phyloP scores from a whole-genome alignment of 2,113 vertebrate genomes.

The Bubo scandiacus region DNA sequence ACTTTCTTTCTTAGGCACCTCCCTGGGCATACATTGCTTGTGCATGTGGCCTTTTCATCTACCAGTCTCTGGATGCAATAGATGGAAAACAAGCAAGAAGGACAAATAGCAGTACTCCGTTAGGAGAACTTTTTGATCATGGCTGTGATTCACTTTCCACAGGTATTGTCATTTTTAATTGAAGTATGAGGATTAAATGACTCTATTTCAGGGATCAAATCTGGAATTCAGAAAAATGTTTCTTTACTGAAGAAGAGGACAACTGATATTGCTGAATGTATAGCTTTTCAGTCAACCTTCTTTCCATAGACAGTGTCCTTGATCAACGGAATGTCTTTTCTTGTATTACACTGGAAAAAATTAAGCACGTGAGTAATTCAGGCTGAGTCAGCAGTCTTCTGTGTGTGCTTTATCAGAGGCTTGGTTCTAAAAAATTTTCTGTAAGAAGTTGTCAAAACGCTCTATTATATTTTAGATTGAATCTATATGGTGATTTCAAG shows the following conservation, averaged over 20 bases:
- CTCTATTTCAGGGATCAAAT: neutral
- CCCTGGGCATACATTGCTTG: slow-evolving; percentile 95
- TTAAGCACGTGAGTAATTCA: neutral
- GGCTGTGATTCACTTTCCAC: slow-evolving; percentile 98
- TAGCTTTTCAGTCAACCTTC: neutral
- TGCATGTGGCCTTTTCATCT: slow-evolving; percentile 93
- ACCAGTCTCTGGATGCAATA: slow-evolving; percentile 97
- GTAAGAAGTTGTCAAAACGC: neutral
- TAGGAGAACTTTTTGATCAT: slow-evolving; percentile 98
- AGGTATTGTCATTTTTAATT: slow-evolving; percentile 73
- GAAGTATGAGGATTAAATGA: neutral
- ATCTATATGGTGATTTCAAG: neutral
- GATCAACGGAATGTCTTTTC: neutral
- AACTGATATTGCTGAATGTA: neutral
- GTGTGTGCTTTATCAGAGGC: neutral
- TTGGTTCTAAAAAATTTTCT: neutral
- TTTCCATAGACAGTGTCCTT: neutral
- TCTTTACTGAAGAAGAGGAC: neutral
- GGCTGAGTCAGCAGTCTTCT: neutral
- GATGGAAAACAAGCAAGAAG: slow-evolving; percentile 98
- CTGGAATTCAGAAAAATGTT: neutral
- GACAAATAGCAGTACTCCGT: slow-evolving; percentile 94
- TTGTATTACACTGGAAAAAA: neutral
- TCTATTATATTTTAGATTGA: neutral
- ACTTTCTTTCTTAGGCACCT: slow-evolving; percentile 82